These are phyloP conservation scores for Solenopsis fugax DNA, from an alignment of 1,140 invertebrate genomes.

Conservation along the genomic window DNA sequence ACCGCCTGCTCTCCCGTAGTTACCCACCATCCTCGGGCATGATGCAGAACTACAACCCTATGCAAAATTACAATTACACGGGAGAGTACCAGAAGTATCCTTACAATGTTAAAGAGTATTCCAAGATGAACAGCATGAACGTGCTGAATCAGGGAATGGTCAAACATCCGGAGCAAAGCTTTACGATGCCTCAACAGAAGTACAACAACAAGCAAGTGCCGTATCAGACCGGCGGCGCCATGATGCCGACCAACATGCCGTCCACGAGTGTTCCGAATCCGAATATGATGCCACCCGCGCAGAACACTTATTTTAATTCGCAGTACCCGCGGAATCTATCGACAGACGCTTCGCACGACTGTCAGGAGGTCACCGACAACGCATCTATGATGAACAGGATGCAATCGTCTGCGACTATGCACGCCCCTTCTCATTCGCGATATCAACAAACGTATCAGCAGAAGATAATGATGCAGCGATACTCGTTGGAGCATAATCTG, in stretches of 20 bases:
- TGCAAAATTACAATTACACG: constrained; percentile 81
- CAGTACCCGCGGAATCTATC: constrained; percentile 73
- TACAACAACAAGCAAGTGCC: constrained; percentile 79
- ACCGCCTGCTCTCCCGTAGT: constrained; percentile 74
- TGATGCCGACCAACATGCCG: constrained; percentile 75
- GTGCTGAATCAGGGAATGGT: constrained; percentile 76
- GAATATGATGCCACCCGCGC: constrained; percentile 72
- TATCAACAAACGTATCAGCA: constrained; percentile 82
- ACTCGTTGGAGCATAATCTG: constrained; percentile 82
- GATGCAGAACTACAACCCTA: constrained; percentile 78
- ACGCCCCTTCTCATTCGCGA: constrained; percentile 67
- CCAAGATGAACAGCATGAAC: constrained; percentile 72
- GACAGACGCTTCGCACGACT: constrained; percentile 76
- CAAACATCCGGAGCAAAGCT: constrained; percentile 80
- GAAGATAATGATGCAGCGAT: constrained; percentile 83
- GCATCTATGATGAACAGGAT: constrained; percentile 65
- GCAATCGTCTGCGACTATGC: constrained; percentile 61
- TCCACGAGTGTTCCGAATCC: constrained; percentile 65
- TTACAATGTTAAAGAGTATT: constrained; percentile 80
- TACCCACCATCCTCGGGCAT: constrained; percentile 78
- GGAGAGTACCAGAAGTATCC: constrained; percentile 83
- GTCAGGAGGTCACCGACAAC: constrained; percentile 71
- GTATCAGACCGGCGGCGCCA: constrained; percentile 78
- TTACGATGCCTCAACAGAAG: constrained; percentile 77
- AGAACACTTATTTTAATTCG: constrained; percentile 81